Percentiles rank a stretch among this genome's conserved stretches.
These are phyloP conservation scores for Oreochromis aureus DNA, from an alignment of 2,113 vertebrate species.

Conservation along the genomic window DNA sequence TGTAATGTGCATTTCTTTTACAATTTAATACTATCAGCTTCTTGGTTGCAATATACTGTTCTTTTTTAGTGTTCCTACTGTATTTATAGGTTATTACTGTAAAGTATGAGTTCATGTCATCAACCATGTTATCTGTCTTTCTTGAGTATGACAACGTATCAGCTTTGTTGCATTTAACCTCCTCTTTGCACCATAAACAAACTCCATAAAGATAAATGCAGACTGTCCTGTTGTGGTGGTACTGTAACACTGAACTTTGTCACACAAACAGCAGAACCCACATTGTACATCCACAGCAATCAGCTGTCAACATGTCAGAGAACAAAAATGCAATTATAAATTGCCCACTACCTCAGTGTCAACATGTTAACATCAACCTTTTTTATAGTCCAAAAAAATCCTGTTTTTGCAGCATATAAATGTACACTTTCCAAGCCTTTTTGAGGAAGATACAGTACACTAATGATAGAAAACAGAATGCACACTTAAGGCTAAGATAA, in stretches of 20 bases:
- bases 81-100: background rate
- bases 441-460: background rate
- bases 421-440: background rate
- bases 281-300: background rate
- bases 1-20: background rate
- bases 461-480: background rate
- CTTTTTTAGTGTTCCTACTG: background rate
- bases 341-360: background rate
- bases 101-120: background rate
- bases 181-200: background rate
- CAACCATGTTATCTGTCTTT: background rate
- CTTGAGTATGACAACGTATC: accelerated
- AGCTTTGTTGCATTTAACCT: background rate
- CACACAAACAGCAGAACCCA: background rate
- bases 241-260: background rate
- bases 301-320: background rate
- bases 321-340: background rate
- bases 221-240: background rate
- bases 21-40: background rate
- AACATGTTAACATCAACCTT: background rate
- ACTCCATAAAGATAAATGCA: background rate
- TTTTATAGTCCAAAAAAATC: background rate
- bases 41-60: background rate
- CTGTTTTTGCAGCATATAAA: background rate
- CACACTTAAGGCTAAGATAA: background rate